Percentiles rank a stretch among this genome's conserved stretches.
phyloP scores from a whole-genome alignment of 2,888 invertebrate species.

The Parnassius smintheus region DNA sequence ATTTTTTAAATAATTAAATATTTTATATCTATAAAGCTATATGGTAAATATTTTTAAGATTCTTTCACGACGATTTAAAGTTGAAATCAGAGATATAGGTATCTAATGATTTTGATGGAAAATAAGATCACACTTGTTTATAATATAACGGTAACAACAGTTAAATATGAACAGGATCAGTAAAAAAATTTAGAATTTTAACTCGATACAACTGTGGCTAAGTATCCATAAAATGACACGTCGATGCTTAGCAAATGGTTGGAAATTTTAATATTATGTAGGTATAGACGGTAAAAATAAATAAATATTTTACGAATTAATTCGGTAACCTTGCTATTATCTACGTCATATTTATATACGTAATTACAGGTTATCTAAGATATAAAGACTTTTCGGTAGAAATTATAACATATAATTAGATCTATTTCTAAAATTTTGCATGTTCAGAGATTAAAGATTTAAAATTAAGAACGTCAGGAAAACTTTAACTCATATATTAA shows the following conservation, averaged over 20 bases:
- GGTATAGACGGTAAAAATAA: neutral
- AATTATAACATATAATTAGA: too few relatives aligned
- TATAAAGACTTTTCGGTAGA: too few relatives aligned
- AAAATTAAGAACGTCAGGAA: too few relatives aligned
- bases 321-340: neutral
- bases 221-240: constrained; percentile 16
- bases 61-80: neutral
- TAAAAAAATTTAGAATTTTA: constrained; percentile 13
- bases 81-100: neutral
- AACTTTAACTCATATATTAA: too few relatives aligned
- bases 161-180: constrained; percentile 16
- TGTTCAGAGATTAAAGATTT: too few relatives aligned
- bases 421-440: too few relatives aligned
- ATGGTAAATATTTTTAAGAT: too few relatives aligned
- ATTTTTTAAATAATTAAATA: too few relatives aligned
- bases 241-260: constrained; percentile 9
- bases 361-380: too few relatives aligned
- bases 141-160: constrained; percentile 13
- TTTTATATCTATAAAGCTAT: too few relatives aligned
- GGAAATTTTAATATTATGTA: neutral
- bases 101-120: neutral
- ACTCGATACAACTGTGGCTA: constrained; percentile 8
- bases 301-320: constrained; percentile 19
- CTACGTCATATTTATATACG: too few relatives aligned
- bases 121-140: constrained; percentile 1